Evolutionary conservation across 1,140 invertebrate genomes (phyloP).

Genomic region (Rhagoletis zephyria): DNA sequence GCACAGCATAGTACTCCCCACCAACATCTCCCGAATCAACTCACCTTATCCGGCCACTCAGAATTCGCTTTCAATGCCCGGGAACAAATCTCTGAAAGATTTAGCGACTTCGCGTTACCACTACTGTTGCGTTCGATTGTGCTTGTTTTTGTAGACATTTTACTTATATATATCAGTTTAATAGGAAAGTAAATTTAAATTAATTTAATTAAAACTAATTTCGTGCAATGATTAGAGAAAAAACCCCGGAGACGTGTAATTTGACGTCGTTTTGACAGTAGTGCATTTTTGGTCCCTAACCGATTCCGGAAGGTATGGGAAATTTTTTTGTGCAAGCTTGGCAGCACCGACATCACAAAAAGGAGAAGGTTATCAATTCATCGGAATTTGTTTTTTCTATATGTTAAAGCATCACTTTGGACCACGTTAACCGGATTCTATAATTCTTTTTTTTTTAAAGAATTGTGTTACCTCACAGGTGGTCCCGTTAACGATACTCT

Average conservation of each 20-base stretch:
- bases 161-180: conserved; percentile 40
- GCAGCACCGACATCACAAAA: background rate
- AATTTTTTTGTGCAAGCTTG: background rate
- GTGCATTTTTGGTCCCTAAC: background rate
- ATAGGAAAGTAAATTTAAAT: background rate
- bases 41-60: conserved; percentile 90
- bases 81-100: conserved; percentile 77
- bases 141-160: conserved; percentile 69
- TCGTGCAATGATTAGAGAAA: conserved; percentile 34
- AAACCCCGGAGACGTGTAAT: conserved; percentile 21
- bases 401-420: too few species aligned
- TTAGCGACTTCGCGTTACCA: conserved; percentile 68
- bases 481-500: too few species aligned
- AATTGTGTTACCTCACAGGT: too few species aligned
- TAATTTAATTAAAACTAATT: conserved; percentile 26
- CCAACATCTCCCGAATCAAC: conserved; percentile 8
- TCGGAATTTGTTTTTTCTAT: too few species aligned
- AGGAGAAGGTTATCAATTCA: too few species aligned
- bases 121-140: conserved; percentile 69
- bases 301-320: background rate
- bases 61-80: conserved; percentile 83
- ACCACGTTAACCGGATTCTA: too few species aligned
- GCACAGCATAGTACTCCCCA: background rate
- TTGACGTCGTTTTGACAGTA: background rate
- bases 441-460: too few species aligned